Evolutionary conservation across 2,888 invertebrate genomes (phyloP), one percentile per base, ranked within the genome.

Genomic region (Arctia plantaginis): DNA sequence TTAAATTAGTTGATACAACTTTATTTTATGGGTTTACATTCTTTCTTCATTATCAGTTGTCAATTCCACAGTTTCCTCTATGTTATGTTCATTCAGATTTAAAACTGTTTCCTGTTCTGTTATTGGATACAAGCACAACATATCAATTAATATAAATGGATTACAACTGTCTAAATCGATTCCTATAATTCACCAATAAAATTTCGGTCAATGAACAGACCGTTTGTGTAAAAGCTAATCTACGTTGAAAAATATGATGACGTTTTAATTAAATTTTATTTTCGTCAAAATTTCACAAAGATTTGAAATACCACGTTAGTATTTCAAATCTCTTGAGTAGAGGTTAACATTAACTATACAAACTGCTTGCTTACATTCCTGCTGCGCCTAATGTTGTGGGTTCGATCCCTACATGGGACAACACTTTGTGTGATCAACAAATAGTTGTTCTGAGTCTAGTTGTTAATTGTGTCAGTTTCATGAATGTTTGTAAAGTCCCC

Each of bases 71-170:
- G 73, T 51, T 81, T 81, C 62, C 71, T 74, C 39, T 70, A 67
- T 73, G 33, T 23, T 64, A 35, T 55, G 47, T 69, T 71, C 44
- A 74, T 75, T 77, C 72, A 67, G 47, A 71, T 69, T 55, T 59
- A 15, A 71, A 66, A 70, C 74, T 33, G 72, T 77, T 83, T 81
- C 69, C 75, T 77, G 69, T 81, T 79, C 77, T 73, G 73, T 66
- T 76, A 73, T 65, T 65, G n/a, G 47, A 76, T 35, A 47, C 59
- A 69, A 59, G 51, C 27, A 65, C 44, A 65, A 69, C 69, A 62
- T 51, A 66, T 55, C 70, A 67, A 74, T 71, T 74, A 62, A 71
- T 67, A 35, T 66, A 47, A 74, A 70, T 67, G 10, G 59, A 44
- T 71, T 62, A 66, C 27, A 70, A 62, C 70, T 20, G 27, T 41